Percentiles rank a stretch among this genome's conserved stretches.
Evolutionary conservation across 2,113 vertebrate species (phyloP).

Genomic region (Sceloporus tristichus): DNA sequence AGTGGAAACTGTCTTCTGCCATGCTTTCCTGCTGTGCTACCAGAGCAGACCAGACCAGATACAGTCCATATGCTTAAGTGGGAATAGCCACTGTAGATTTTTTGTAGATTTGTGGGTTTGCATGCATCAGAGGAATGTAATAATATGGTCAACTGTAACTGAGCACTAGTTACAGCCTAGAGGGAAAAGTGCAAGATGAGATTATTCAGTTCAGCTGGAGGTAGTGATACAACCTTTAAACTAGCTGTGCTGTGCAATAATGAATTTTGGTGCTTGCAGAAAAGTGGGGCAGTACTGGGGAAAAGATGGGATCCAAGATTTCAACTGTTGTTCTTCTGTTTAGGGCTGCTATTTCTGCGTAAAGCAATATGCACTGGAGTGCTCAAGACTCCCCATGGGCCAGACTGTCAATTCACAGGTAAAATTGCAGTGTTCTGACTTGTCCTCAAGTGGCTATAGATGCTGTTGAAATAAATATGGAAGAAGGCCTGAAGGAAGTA

Average conservation of each 20-base stretch:
- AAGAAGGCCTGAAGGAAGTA: neutral
- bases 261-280: neutral
- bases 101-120: neutral
- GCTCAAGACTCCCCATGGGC: slow-evolving; percentile 97
- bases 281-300: neutral
- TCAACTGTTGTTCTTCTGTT: slow-evolving; percentile 28
- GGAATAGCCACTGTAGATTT: neutral
- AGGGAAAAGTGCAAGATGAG: neutral
- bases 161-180: neutral
- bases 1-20: slow-evolving; percentile 46
- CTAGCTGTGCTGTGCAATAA: neutral
- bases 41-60: neutral
- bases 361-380: slow-evolving; percentile 97
- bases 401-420: slow-evolving; percentile 99
- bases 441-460: neutral
- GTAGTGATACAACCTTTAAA: neutral
- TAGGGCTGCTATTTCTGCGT: slow-evolving; percentile 99
- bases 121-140: neutral
- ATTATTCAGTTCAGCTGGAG: neutral
- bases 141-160: neutral
- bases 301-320: neutral
- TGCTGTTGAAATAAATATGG: neutral
- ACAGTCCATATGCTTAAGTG: neutral
- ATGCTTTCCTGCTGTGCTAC: neutral
- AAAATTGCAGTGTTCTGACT: slow-evolving; percentile 46